phyloP scores from a whole-genome alignment of 2,797 vertebrate genomes.

The Coendou prehensilis region DNA sequence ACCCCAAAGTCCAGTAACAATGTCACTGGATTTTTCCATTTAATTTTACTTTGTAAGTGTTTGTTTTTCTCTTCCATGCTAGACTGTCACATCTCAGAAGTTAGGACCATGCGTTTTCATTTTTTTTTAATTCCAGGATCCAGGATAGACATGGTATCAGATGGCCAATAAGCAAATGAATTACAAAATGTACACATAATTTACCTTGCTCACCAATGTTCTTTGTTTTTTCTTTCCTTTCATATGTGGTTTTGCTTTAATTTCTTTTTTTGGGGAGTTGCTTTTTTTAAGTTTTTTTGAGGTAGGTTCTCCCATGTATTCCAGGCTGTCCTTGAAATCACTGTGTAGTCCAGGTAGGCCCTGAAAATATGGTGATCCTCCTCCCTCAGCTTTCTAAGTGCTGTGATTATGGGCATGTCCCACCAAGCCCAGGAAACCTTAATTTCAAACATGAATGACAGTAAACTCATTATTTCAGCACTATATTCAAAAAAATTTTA shows the following conservation, averaged over 20 bases:
- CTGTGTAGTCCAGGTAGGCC: no score
- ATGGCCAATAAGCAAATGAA: not conserved
- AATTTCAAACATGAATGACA: not conserved
- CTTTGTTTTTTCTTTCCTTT: constrained; percentile 46
- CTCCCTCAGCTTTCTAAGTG: no score
- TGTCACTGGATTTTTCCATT: not conserved
- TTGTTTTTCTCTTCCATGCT: not conserved
- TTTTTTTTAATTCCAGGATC: constrained; percentile 22
- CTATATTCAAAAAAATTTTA: not conserved
- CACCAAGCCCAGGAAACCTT: no score
- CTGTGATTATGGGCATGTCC: no score
- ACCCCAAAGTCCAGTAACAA: not conserved
- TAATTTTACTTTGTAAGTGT: constrained; percentile 33
- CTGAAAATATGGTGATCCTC: no score
- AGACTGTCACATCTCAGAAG: not conserved
- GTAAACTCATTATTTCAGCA: not conserved
- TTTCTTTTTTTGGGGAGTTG: not conserved
- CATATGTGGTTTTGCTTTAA: not conserved
- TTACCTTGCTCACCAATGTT: not conserved
- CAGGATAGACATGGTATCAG: not conserved
- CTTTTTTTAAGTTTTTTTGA: no score
- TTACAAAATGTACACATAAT: constrained; percentile 19
- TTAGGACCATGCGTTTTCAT: not conserved
- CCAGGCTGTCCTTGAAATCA: no score
- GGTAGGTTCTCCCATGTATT: no score